phyloP scores from a whole-genome alignment of 2,113 vertebrate genomes.

The Carassius carassius region DNA sequence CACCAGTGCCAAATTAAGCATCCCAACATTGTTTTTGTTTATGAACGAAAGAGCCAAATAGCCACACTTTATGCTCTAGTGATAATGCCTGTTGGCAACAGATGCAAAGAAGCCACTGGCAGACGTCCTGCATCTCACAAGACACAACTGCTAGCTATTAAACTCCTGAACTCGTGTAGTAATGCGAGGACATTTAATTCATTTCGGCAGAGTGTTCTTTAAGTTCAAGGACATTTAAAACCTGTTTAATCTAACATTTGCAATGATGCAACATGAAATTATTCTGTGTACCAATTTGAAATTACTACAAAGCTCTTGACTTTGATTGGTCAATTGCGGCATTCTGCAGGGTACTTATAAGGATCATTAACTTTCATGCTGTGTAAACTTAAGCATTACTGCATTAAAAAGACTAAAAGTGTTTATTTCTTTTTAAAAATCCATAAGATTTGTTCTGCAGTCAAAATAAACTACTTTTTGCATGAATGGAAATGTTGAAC shows the following conservation, averaged over 20 bases:
- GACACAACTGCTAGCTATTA: slow-evolving; percentile 7
- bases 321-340: neutral
- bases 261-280: neutral
- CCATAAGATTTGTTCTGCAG: neutral
- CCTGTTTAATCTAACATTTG: neutral
- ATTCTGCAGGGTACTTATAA: neutral
- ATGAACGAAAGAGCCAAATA: slow-evolving; percentile 15
- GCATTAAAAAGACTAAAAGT: too few species aligned
- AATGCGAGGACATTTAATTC: neutral
- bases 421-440: neutral
- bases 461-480: neutral
- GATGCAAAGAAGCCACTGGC: slow-evolving; percentile 16
- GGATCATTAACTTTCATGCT: neutral
- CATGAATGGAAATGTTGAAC: neutral
- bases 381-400: too few species aligned
- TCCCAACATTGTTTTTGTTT: neutral
- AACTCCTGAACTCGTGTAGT: neutral
- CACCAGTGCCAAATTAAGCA: slow-evolving; percentile 1
- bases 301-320: neutral
- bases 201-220: neutral
- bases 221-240: neutral
- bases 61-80: slow-evolving; percentile 4
- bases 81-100: slow-evolving; percentile 15
- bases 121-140: slow-evolving; percentile 5
- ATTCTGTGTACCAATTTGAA: neutral